Base-by-base conservation (phyloP, 1,140 invertebrate genomes). In the Chlorops oryzae region DNA sequence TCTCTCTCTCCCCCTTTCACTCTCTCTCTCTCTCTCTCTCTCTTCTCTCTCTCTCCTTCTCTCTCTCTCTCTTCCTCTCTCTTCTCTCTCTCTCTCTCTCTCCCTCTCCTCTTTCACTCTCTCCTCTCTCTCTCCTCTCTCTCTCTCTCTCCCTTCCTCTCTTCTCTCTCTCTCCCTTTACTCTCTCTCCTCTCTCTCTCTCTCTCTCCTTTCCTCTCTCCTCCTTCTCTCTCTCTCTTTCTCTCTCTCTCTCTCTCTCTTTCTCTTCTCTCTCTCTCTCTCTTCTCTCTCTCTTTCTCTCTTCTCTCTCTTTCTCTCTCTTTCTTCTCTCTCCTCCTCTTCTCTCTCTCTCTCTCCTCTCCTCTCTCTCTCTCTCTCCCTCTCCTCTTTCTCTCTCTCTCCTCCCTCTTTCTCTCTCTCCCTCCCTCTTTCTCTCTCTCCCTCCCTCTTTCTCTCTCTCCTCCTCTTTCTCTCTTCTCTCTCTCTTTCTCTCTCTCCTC, bases 231-330 rank as follows among this genome's bases (percentile, higher is more conserved):
- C 28, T 32, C 7, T 32, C 28, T 9, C 28, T 32, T 7, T n/a
- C 28, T 7, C 7, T n/a, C 28, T 7, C 7, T 32, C 35, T 51
- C 56, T 64, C 59, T 57, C 59, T 64, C 59, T 54, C 55, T 48
- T 56, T 47, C 23, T 47, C 38, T 20, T 9, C 50, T 38, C 21
- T 23, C 28, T 45, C 23, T 52, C 41, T 39, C 52, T 35, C 40
- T 61, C 54, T 55, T 63, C 59, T 65, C 59, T 61, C 59, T 58
- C 50, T 65, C 60, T 64, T 51, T 38, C n/a, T n/a, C n/a, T n/a
- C n/a, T n/a, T n/a, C n/a, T n/a, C n/a, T 67, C 64, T 50, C 72
- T 73, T 2, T 77, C 73, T 56, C 74, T 75, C 47, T 72, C 75
- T 7, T 76, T 73, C 48, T 73, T 74, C 57, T 73, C 75, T 22